phyloP scores from a whole-genome alignment of 2,113 vertebrate genomes.

The Indicator maculatus region DNA sequence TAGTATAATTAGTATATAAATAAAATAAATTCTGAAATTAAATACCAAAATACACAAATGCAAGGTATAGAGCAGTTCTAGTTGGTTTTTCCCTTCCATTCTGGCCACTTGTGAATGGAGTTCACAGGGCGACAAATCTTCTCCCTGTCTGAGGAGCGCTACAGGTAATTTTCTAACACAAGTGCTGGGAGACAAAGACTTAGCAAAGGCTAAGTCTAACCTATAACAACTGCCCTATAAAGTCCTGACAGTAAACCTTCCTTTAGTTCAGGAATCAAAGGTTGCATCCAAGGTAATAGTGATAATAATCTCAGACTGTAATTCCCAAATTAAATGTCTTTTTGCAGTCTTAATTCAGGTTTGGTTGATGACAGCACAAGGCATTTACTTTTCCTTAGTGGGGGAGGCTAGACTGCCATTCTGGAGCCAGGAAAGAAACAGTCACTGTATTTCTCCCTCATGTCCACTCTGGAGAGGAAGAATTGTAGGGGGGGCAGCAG shows the following conservation, averaged over 20 bases:
- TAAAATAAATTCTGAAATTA: neutral
- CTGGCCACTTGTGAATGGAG: neutral
- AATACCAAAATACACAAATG: neutral
- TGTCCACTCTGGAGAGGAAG: neutral
- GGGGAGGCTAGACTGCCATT: neutral
- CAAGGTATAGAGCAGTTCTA: neutral
- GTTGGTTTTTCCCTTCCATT: neutral
- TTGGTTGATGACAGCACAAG: neutral
- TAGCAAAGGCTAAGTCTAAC: neutral
- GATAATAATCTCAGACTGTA: neutral
- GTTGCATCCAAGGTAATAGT: neutral
- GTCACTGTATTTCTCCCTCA: neutral
- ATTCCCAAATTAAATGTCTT: neutral
- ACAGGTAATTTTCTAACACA: neutral
- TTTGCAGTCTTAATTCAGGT: neutral
- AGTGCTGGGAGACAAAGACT: neutral
- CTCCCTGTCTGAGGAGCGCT: neutral
- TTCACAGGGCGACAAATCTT: neutral
- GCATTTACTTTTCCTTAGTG: neutral
- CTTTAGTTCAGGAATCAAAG: neutral
- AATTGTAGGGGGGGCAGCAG: neutral
- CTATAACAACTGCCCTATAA: neutral
- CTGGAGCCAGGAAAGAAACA: neutral
- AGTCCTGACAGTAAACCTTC: neutral
- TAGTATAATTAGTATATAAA: neutral